Percentiles rank a stretch among this genome's conserved stretches.
These are phyloP conservation scores for Epinephelus fuscoguttatus DNA, from an alignment of 2,113 vertebrate genomes.

Conservation along the genomic window DNA sequence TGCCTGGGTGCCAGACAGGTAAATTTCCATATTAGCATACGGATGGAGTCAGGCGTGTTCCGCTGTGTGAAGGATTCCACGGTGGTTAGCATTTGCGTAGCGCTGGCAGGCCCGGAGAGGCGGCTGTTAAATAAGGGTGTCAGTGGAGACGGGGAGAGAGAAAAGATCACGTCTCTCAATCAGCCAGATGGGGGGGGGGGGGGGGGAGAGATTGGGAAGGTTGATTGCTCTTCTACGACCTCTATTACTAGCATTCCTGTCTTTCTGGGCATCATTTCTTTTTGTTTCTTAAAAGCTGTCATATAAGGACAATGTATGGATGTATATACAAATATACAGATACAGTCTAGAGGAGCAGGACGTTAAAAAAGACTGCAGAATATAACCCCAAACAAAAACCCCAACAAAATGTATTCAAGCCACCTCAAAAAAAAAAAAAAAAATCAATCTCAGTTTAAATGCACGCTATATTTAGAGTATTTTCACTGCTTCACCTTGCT, in stretches of 20 bases:
- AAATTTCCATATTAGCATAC: constrained; percentile 46
- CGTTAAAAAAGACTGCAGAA: background rate
- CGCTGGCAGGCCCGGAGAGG: constrained; percentile 1
- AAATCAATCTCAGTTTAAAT: too few relatives aligned
- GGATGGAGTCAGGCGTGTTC: constrained; percentile 34
- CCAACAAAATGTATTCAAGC: too few relatives aligned
- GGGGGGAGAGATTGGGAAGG: constrained; percentile 16
- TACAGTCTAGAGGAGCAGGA: background rate
- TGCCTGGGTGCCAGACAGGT: constrained; percentile 41
- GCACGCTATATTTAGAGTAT: too few relatives aligned
- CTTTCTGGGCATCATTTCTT: constrained; percentile 9
- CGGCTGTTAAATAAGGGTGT: constrained; percentile 43
- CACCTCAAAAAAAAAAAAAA: too few relatives aligned
- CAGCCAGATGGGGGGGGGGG: background rate
- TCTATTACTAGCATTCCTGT: constrained; percentile 8
- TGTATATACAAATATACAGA: background rate
- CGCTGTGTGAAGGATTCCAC: constrained; percentile 30
- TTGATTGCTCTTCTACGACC: constrained; percentile 30
- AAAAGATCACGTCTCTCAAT: constrained; percentile 66
- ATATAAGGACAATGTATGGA: background rate
- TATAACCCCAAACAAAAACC: too few relatives aligned
- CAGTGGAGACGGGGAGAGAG: constrained; percentile 27
- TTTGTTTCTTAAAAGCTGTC: constrained; percentile 10
- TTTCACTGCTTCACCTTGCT: too few relatives aligned
- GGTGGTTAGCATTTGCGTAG: constrained; percentile 37